phyloP scores from a whole-genome alignment of 2,888 invertebrate species.

The Smittia aterrima region DNA sequence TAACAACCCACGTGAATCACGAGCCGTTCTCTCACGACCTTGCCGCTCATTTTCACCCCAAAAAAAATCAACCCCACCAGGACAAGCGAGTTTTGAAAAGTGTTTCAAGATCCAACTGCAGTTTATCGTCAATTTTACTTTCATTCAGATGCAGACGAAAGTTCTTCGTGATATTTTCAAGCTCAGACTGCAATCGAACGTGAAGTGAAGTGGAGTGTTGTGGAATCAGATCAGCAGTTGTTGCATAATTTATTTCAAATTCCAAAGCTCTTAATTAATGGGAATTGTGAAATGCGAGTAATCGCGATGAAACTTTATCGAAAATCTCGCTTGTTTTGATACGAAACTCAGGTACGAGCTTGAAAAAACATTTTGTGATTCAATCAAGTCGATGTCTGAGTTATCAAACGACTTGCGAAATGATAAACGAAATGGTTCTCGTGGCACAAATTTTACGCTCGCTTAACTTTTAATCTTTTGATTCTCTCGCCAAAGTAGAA shows the following conservation, averaged over 20 bases:
- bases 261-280: background rate
- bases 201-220: background rate
- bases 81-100: background rate
- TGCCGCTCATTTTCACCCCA: background rate
- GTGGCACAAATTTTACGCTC: no score
- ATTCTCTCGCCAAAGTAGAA: no score
- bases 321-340: background rate
- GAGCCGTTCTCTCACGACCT: slow-evolving; percentile 16
- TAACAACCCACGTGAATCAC: background rate
- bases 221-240: background rate
- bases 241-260: background rate
- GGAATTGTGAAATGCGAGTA: background rate
- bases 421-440: no score
- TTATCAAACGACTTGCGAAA: no score
- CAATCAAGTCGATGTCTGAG: no score
- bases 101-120: background rate
- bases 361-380: no score
- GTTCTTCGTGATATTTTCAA: background rate
- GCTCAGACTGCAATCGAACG: background rate
- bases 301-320: background rate
- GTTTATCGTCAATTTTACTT: slow-evolving; percentile 9
- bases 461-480: no score
- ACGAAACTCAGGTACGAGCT: background rate
- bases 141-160: background rate
- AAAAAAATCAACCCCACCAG: background rate